A percentile compares a stretch with the other conserved stretches of the same genome.
Evolutionary conservation across 1,140 invertebrate species (phyloP).

Genomic region (Agrilus planipennis): DNA sequence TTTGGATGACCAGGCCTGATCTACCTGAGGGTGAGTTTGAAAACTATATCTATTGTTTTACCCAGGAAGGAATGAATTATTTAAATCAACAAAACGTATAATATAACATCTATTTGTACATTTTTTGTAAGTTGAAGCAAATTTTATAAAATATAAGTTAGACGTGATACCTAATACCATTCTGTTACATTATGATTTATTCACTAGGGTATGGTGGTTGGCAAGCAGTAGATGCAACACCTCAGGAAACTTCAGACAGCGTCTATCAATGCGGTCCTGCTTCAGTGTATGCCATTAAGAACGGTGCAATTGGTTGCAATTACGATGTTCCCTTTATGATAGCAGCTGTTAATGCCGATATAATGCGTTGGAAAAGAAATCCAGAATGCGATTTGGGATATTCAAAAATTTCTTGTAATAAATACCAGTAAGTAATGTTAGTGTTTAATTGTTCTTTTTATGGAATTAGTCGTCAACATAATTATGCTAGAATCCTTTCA

Average conservation of each 20-base stretch:
- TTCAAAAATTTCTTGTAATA: constrained; percentile 52
- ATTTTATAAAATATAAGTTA: no score
- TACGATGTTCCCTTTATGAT: constrained; percentile 64
- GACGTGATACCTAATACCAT: no score
- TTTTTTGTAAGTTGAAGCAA: no score
- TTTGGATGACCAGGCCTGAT: constrained; percentile 61
- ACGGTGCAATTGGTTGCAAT: constrained; percentile 54
- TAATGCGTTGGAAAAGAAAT: constrained; percentile 50
- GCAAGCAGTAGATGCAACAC: constrained; percentile 64
- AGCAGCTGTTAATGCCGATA: constrained; percentile 47
- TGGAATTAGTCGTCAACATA: no score
- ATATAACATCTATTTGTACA: no score
- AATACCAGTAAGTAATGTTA: constrained; percentile 31
- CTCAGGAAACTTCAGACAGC: constrained; percentile 54
- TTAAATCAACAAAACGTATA: no score
- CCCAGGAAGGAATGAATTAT: no score
- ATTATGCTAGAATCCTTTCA: no score
- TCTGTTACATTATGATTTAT: constrained; percentile 4
- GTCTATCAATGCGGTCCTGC: constrained; percentile 54
- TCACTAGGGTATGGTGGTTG: constrained; percentile 52
- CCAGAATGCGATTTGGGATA: constrained; percentile 43
- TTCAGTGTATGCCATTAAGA: constrained; percentile 51
- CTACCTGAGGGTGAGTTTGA: constrained; percentile 40
- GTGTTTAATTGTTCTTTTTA: no score
- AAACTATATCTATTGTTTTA: no score